Conservation (phyloP, 2,888 invertebrate species). For the Therioaphis trifolii region DNA sequence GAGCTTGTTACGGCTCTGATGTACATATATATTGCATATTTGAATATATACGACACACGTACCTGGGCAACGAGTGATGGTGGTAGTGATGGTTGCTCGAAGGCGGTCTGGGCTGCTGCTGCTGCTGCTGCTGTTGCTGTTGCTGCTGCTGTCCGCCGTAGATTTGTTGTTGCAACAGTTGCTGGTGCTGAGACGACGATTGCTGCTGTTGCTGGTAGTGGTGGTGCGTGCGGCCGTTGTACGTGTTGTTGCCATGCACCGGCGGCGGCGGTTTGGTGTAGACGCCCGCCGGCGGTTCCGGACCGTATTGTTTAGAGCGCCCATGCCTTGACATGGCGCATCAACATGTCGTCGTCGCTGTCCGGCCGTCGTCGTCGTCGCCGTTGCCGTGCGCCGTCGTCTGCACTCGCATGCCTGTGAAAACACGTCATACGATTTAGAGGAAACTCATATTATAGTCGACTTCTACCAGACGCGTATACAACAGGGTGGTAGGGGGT, state of each 20-base stretch:
- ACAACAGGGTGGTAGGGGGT: no score
- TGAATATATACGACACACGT: no score
- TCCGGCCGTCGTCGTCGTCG: constrained; percentile 47
- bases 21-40: no score
- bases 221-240: constrained; percentile 53
- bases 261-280: constrained; percentile 59
- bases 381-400: constrained; percentile 2
- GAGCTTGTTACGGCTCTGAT: no score
- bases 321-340: constrained; percentile 57
- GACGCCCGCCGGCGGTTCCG: constrained; percentile 58
- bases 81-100: not conserved
- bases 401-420: constrained; percentile 31
- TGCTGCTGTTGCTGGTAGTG: constrained; percentile 40
- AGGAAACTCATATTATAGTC: no score
- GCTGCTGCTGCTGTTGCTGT: not conserved
- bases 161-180: not conserved
- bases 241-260: constrained; percentile 60
- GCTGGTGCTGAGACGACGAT: not conserved
- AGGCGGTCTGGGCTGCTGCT: not conserved
- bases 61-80: constrained; percentile 60
- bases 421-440: no score
- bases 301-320: constrained; percentile 59
- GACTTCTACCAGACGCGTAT: no score
- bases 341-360: constrained; percentile 54
- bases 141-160: constrained; percentile 3